These are phyloP conservation scores for Leistus spinibarbis DNA, from an alignment of 2,888 invertebrate species.

Conservation along the genomic window DNA sequence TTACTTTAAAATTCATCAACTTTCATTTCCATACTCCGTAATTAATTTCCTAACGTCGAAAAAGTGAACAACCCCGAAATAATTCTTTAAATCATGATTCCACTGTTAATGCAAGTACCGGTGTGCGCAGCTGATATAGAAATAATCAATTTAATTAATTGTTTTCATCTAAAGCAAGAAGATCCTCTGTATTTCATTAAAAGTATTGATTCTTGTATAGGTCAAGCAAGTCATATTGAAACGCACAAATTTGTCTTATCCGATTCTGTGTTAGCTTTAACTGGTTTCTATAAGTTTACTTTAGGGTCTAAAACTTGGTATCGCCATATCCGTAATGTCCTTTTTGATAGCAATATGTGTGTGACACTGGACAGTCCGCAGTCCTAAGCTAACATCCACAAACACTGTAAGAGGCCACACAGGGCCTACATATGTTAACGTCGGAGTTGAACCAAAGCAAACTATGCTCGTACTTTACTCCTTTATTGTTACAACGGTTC, in stretches of 20 bases:
- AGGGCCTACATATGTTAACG: not conserved
- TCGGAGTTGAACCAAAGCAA: not conserved
- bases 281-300: not conserved
- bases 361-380: not conserved
- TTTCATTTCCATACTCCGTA: no score
- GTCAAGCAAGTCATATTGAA: not conserved
- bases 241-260: not conserved
- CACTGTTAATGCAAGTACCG: no score
- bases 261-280: not conserved
- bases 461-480: not conserved
- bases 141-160: not conserved
- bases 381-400: conserved; percentile 21
- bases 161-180: not conserved
- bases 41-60: no score
- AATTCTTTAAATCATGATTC: no score
- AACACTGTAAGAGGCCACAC: not conserved
- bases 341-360: not conserved
- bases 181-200: not conserved
- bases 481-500: not conserved
- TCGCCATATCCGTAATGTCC: not conserved
- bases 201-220: not conserved
- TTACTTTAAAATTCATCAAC: no score
- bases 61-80: no score
- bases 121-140: not conserved
- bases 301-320: not conserved